phyloP scores from a whole-genome alignment of 2,888 invertebrate genomes.

The Clistopyga incitator region DNA sequence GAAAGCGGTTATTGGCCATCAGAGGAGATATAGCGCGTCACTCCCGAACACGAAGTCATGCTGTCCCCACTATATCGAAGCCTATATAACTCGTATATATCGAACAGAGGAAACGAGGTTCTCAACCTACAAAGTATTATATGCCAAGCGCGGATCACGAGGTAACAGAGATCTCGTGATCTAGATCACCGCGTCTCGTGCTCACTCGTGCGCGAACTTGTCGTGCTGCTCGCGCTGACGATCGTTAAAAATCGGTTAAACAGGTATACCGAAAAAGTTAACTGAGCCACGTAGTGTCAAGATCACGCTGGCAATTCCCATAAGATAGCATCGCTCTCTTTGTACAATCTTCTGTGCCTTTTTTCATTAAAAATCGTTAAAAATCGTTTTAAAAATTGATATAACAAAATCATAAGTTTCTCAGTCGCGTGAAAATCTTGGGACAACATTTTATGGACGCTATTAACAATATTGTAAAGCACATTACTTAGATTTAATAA shows the following conservation, averaged over 20 bases:
- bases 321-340: slow-evolving; percentile 42
- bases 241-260: slow-evolving; percentile 33
- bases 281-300: slow-evolving; percentile 48
- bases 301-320: slow-evolving; percentile 32
- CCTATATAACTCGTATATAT: slow-evolving; percentile 21
- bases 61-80: slow-evolving; percentile 30
- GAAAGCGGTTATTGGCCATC: slow-evolving; percentile 74
- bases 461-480: too few relatives aligned
- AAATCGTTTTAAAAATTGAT: too few relatives aligned
- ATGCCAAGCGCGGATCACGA: slow-evolving; percentile 37
- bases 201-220: slow-evolving; percentile 61
- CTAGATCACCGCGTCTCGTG: slow-evolving; percentile 61
- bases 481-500: too few relatives aligned
- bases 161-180: slow-evolving; percentile 52
- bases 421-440: too few relatives aligned
- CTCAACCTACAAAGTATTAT: slow-evolving; percentile 31
- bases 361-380: too few relatives aligned
- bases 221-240: slow-evolving; percentile 30
- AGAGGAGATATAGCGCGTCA: slow-evolving; percentile 75
- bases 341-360: neutral
- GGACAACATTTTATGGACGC: too few relatives aligned
- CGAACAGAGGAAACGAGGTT: slow-evolving; percentile 6
- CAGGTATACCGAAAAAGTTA: slow-evolving; percentile 23
- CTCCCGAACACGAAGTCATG: slow-evolving; percentile 71
- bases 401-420: too few relatives aligned